Evolutionary conservation across 2,888 invertebrate species (phyloP), one percentile per base, ranked within the genome.

Genomic region (Isoperla grammatica): DNA sequence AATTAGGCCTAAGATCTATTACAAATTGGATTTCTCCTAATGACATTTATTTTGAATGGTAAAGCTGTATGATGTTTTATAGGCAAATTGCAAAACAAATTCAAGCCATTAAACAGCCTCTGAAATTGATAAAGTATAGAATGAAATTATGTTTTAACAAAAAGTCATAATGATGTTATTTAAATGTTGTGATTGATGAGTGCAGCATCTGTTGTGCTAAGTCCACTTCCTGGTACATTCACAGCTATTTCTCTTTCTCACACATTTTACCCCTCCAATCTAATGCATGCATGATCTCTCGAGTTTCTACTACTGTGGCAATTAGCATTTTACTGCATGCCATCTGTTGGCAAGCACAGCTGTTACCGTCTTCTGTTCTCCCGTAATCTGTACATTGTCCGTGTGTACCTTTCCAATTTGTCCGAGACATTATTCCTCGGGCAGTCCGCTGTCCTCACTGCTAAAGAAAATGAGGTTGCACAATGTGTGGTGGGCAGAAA

Each of bases 341-440:
- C 61, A 59, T 58, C 61, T 61, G 61, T 55, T 56, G 50, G 43
- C 35, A 12, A 46, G 40, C 50, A 50, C 58, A 53, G 59, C 49
- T 60, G 53, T 53, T 53, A 37, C 39, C 17, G 35, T 37, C 45
- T 17, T 45, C 15, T n/a, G 45, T 19, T 45, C 15, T 45, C 15
- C 11, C 11, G 45, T 45, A 19, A 45, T 45, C 29, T 29, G 5
- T 4, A 17, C 45, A 45, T 15, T 15, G 53, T 39, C 37, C 20
- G n/a, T 53, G 60, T 61, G 61, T 61, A 61, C 61, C 57, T 61
- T 61, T 61, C 61, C 61, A 61, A 61, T 61, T 61, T 61, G 61
- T 39, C 57, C 48, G 43, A 43, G 40, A 49, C 60, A 29, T 35
- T 54, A 19, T 23, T 42, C 57, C 57, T 17, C 43, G 57, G 57